These are phyloP conservation scores for Galeopsomyia nigrocyanea DNA, from an alignment of 2,888 invertebrate genomes.

Conservation along the genomic window DNA sequence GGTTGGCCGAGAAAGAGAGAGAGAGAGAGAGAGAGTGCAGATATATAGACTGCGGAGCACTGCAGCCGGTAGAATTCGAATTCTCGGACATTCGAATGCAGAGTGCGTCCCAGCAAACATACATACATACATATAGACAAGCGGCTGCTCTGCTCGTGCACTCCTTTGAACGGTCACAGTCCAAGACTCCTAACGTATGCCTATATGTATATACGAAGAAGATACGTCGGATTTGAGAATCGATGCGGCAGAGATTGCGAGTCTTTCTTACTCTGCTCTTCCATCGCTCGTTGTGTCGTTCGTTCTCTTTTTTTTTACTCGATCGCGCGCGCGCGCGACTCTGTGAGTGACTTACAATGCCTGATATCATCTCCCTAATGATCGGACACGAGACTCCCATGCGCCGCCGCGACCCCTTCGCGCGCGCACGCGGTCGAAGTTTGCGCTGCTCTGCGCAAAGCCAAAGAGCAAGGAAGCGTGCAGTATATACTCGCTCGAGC, in stretches of 20 bases:
- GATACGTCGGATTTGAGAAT: constrained; percentile 28
- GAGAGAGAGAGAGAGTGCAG: no score
- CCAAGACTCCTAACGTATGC: no score
- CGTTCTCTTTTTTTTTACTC: background rate
- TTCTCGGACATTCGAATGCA: constrained; percentile 34
- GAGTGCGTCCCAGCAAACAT: background rate
- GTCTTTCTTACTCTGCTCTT: background rate
- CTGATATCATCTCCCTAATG: constrained; percentile 66
- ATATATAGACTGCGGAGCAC: no score
- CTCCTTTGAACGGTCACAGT: constrained; percentile 2
- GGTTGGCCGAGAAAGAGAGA: no score
- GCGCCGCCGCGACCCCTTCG: constrained; percentile 48
- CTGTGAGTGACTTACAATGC: constrained; percentile 63
- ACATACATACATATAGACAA: background rate
- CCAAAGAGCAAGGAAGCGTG: background rate
- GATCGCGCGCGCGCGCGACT: background rate
- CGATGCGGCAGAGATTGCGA: constrained; percentile 33
- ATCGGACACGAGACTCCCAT: constrained; percentile 66
- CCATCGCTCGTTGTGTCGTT: background rate
- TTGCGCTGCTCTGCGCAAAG: constrained; percentile 25
- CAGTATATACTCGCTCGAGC: background rate
- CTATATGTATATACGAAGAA: background rate
- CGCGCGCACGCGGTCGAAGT: constrained; percentile 30
- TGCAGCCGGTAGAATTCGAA: constrained; percentile 18
- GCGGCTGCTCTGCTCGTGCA: background rate